phyloP scores from a whole-genome alignment of 2,888 invertebrate genomes.

The Chymomyza procnemis region DNA sequence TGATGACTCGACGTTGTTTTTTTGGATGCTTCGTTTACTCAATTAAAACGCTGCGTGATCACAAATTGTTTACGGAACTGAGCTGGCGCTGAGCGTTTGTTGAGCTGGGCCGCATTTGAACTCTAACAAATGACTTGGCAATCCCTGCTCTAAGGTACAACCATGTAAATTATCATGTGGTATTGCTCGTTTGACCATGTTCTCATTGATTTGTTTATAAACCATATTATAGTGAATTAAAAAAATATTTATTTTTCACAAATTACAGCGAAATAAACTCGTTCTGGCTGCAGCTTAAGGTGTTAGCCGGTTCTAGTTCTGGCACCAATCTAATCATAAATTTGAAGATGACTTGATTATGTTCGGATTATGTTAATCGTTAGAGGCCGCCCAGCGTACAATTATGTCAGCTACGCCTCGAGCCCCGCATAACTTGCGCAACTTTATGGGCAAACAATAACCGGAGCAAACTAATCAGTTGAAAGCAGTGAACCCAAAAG shows the following conservation, averaged over 20 bases:
- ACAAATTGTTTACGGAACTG: constrained; percentile 25
- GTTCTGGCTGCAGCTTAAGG: constrained; percentile 22
- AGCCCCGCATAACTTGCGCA: constrained; percentile 43
- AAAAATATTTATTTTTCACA: not conserved
- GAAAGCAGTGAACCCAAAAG: not conserved
- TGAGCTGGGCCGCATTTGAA: not conserved
- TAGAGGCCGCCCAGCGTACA: constrained; percentile 28
- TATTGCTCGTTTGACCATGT: not conserved
- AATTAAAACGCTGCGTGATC: constrained; percentile 7
- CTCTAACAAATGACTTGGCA: not conserved
- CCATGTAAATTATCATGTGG: constrained; percentile 1
- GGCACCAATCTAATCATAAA: constrained; percentile 30
- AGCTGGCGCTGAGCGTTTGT: not conserved
- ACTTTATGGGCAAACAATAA: constrained; percentile 35
- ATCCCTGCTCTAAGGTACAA: not conserved
- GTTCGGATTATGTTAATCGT: constrained; percentile 45
- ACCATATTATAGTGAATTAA: not conserved
- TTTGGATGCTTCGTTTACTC: constrained; percentile 2
- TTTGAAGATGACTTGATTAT: constrained; percentile 45
- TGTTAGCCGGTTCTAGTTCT: constrained; percentile 41
- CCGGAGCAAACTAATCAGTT: constrained; percentile 5
- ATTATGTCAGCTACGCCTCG: constrained; percentile 53
- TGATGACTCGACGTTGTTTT: not conserved
- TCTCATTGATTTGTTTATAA: not conserved
- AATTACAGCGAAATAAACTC: constrained; percentile 10